A percentile compares a stretch with the other conserved stretches of the same genome.
Evolutionary conservation across 2,113 vertebrate species (phyloP).

Genomic region (Aepyceros melampus): DNA sequence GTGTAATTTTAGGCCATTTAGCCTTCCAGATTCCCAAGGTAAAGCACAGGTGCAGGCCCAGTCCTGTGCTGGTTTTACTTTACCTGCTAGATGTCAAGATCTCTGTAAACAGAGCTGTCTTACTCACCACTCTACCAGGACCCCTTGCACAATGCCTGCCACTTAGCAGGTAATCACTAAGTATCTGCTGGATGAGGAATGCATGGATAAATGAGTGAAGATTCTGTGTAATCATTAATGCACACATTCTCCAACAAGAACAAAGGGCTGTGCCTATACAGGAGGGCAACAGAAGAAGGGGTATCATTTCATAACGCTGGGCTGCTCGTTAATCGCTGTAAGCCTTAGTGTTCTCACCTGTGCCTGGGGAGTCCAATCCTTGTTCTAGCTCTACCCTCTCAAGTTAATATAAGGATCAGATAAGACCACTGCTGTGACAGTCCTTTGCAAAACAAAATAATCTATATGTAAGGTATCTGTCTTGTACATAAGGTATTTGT

Average conservation of each 20-base stretch:
- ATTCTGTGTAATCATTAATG: background rate
- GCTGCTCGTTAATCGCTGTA: background rate
- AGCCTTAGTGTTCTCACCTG: background rate
- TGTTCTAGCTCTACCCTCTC: background rate
- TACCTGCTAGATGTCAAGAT: background rate
- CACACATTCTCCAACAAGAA: background rate
- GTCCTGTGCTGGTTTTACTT: background rate
- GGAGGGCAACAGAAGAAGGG: background rate
- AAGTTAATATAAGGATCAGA: background rate
- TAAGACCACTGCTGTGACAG: background rate
- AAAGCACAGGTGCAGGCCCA: background rate
- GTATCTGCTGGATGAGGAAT: background rate
- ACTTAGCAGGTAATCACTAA: background rate
- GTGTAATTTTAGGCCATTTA: background rate
- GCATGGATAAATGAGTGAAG: background rate
- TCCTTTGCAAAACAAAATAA: background rate
- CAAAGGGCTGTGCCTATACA: background rate
- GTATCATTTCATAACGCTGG: background rate
- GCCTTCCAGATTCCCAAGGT: background rate
- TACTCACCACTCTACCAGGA: accelerated
- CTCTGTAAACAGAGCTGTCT: background rate
- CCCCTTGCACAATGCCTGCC: background rate
- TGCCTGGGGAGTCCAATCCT: background rate
- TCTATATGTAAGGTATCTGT: background rate
- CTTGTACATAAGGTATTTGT: background rate